Base-by-base conservation (phyloP, 2,113 vertebrate species). In the Stercorarius parasiticus region DNA sequence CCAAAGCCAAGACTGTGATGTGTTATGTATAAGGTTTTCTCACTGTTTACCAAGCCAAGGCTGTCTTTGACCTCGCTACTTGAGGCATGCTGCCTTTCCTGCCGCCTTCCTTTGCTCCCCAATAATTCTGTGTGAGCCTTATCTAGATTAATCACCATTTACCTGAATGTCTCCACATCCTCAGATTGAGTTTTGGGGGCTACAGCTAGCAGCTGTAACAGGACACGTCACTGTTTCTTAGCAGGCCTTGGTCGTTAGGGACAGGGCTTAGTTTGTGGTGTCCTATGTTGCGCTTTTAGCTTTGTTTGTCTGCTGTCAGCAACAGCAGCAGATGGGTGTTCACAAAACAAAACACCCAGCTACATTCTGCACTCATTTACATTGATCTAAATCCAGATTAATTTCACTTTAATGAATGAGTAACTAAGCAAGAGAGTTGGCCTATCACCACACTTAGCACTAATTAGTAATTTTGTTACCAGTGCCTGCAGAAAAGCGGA, bases 351-450 rank as follows among this genome's bases (percentile, higher is more conserved):
- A 86, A 67, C 88, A 67, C 40, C 34, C 52, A 45, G 56, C 70
- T 84, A 93, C 73, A 72, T 92, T 82, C 73, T 76, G 83, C 32
- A 10, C 36, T 89, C 70, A 89, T 88, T 92, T 96, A 67, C 70
- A 85, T 30, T n/a, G 72, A 86, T 95, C 47, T 86, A 92, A 88
- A 93, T 92, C 86, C 66, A 88, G 92, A 92, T 96, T 93, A 88
- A 95, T 95, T 96, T 95, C 91, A 91, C 83, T 82, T 86, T 94
- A 94, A 92, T 84, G 72, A 95, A 93, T 94, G 89, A 94, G 47
- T 78, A 90, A 19, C 92, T 94, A 92, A 92, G 56, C 80, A 93
- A 93, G 40, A 84, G 81, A 71, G 80, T 74, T 72, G 52, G 70
- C 83, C 81, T 91, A 53, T 84, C 66, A 80, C 73, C 69, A 72